phyloP scores from a whole-genome alignment of 2,797 vertebrate genomes.

The Hyperoplus lanceolatus region DNA sequence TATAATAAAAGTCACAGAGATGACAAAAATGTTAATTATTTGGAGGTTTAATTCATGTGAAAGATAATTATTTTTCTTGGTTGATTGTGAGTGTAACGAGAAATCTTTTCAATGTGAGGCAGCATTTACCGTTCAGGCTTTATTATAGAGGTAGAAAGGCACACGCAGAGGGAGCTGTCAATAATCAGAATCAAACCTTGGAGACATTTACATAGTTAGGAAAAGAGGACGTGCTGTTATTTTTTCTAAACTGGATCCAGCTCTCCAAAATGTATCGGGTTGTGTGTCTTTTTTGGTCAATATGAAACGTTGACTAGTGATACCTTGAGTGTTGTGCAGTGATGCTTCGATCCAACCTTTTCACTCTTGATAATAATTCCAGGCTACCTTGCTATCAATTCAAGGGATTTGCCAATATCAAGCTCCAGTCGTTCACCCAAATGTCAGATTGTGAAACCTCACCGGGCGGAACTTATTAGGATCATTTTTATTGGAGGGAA shows the following conservation, averaged over 20 bases:
- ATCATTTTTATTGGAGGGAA: background rate
- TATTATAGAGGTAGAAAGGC: background rate
- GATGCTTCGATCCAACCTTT: background rate
- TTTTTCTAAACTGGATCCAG: background rate
- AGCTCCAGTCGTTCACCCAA: background rate
- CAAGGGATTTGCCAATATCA: background rate
- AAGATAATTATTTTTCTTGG: slow-evolving; percentile 20
- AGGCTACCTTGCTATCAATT: no score
- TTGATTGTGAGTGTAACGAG: background rate
- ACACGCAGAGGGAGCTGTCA: background rate
- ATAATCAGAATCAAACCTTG: background rate
- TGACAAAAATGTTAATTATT: slow-evolving; percentile 24
- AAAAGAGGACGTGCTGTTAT: background rate
- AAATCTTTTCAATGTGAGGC: slow-evolving; percentile 14
- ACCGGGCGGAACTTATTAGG: background rate
- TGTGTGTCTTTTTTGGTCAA: slow-evolving; percentile 6
- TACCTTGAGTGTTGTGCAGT: background rate
- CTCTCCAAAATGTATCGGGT: background rate
- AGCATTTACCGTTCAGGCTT: background rate
- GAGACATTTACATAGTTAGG: background rate
- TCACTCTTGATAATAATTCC: no score
- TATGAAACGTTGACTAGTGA: background rate
- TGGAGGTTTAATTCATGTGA: slow-evolving; percentile 24
- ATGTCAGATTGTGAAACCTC: background rate
- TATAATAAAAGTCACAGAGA: slow-evolving; percentile 53